phyloP scores from a whole-genome alignment of 2,113 vertebrate species.

The Peucedramus taeniatus region DNA sequence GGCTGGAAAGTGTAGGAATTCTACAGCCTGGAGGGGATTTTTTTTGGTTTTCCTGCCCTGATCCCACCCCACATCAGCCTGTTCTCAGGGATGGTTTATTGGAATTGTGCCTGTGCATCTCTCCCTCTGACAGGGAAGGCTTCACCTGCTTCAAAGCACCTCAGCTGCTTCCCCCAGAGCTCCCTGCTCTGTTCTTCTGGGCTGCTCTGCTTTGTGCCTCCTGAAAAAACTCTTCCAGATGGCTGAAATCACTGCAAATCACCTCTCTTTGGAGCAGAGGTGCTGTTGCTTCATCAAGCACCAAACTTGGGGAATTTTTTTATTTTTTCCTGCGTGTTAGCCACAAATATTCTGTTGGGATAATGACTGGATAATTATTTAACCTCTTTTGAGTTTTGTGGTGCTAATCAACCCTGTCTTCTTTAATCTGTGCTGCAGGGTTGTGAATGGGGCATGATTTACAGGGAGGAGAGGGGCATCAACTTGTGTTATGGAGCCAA shows the following conservation, averaged over 20 bases:
- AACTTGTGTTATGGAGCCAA: not conserved
- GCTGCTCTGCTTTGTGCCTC: not conserved
- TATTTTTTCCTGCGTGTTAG: not conserved
- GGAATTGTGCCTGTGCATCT: not conserved
- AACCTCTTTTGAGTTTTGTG: not conserved
- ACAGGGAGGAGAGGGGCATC: not conserved
- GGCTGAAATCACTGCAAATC: not conserved
- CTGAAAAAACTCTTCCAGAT: not conserved
- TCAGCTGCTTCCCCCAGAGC: not conserved
- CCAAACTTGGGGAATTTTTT: not conserved
- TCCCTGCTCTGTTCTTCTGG: not conserved
- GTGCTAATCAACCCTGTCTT: not conserved
- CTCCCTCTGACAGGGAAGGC: not conserved
- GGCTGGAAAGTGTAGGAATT: not conserved
- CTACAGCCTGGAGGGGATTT: not conserved
- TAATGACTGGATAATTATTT: not conserved
- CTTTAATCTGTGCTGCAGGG: not conserved
- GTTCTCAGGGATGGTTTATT: not conserved
- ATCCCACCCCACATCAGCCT: not conserved
- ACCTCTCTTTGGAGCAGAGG: not conserved
- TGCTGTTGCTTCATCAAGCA: not conserved
- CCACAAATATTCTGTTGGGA: not conserved
- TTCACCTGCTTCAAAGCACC: not conserved
- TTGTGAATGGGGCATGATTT: not conserved
- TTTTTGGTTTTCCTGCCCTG: not conserved